Evolutionary conservation across 2,113 vertebrate genomes (phyloP).

Genomic region (Potamarius usumacintae): DNA sequence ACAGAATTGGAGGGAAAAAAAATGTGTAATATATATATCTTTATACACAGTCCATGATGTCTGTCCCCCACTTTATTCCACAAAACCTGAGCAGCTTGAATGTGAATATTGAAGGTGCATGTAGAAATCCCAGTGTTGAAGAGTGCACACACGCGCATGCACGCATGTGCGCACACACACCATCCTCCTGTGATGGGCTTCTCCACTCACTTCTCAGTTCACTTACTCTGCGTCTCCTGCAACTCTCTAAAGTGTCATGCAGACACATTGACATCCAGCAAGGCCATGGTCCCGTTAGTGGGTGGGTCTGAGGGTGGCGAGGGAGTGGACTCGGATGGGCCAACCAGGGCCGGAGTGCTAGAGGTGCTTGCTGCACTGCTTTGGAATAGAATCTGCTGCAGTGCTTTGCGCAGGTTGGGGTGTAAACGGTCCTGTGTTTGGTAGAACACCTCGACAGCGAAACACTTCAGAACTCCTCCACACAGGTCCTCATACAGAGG

Average conservation of each 20-base stretch:
- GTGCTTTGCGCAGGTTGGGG: conserved; percentile 87
- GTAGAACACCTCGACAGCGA: conserved; percentile 91
- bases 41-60: conserved; percentile 20
- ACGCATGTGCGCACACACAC: not conserved
- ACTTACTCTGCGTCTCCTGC: not conserved
- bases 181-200: not conserved
- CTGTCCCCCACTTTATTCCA: conserved; percentile 20
- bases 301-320: conserved; percentile 73
- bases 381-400: conserved; percentile 92
- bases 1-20: not conserved
- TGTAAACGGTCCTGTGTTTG: conserved; percentile 91
- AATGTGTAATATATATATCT: conserved; percentile 16
- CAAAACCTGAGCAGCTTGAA: conserved; percentile 55
- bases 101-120: conserved; percentile 39
- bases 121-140: conserved; percentile 51
- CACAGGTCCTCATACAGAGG: conserved; percentile 95
- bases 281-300: conserved; percentile 74
- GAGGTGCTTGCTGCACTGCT: conserved; percentile 42
- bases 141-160: not conserved
- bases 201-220: conserved; percentile 34
- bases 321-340: conserved; percentile 62
- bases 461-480: conserved; percentile 87
- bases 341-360: conserved; percentile 29
- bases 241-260: conserved; percentile 68
- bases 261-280: conserved; percentile 91